Evolutionary conservation across 2,797 vertebrate species (phyloP), one percentile per base, ranked within the genome.

Genomic region (Sebastes umbrosus): DNA sequence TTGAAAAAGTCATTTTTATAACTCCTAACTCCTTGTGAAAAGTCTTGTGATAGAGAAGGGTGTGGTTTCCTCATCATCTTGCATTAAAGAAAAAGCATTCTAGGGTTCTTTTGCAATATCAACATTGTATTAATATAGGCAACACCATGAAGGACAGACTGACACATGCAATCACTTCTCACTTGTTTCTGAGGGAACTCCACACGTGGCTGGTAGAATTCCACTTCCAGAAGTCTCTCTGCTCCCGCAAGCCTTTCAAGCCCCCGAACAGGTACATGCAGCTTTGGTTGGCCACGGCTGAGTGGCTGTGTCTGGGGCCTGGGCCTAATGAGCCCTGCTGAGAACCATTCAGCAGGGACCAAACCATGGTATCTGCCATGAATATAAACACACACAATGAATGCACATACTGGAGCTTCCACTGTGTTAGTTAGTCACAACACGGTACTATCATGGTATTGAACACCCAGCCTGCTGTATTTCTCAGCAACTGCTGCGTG

Each of bases 141-240:
- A 39, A 5, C 36, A 8, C 6, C 36, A 1, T 7, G 34, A 29
- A 31, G 31, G 43, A 63, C 59, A 36, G 8, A 20, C 24, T 34
- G 18, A 59, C 20, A n/a, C 10, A 32, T 65, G 34, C 68, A 50
- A n/a, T 6, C 12, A 4, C 2, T 2, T 52, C 91, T 96, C 80
- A 97, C 97, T 88, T 96, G 78, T 90, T 95, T 90, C 77, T 96
- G 87, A 98, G 95, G 73, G 73, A 94, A 82, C 86, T 96, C 97
- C 97, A 98, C 24, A 76, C 89, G 69, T 90, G 88, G 88, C 67
- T 95, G 79, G 29, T 63, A 11, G 93, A 95, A 77, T 93, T 95
- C 96, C 97, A 98, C 78, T 76, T 96, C 97, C 97, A 97, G 82
- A 98, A 92, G 92, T 98, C 97, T 55, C 92, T 97, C 91, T 97